phyloP scores from a whole-genome alignment of 92 coral and sea anemone genomes.

The Porites evermanni region DNA sequence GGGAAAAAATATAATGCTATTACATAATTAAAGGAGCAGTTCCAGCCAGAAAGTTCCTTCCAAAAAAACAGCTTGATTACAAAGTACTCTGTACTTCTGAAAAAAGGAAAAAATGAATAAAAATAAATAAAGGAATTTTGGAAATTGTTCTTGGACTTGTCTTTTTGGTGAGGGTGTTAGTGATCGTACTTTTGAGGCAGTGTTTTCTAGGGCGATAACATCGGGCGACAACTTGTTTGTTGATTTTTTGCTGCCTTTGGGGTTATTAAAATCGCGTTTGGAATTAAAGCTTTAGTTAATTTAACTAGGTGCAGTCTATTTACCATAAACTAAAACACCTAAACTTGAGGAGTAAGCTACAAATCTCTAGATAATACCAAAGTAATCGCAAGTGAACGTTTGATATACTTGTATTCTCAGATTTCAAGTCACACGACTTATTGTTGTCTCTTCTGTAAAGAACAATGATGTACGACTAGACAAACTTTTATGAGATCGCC shows the following conservation, averaged over 20 bases:
- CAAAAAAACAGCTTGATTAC: no score
- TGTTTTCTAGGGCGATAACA: background rate
- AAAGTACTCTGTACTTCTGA: no score
- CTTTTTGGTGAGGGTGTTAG: background rate
- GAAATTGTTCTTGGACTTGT: background rate
- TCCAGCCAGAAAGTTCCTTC: background rate
- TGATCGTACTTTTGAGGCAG: no score
- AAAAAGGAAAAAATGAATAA: no score
- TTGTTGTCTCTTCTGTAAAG: background rate
- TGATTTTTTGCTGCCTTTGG: background rate
- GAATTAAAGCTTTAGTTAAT: background rate
- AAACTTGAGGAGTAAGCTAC: background rate
- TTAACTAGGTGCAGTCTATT: background rate
- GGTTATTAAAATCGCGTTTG: constrained; percentile 19
- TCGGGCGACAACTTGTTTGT: background rate
- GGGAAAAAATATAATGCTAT: background rate
- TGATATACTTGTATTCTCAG: background rate
- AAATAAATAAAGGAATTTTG: no score
- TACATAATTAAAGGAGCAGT: background rate
- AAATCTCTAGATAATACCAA: background rate
- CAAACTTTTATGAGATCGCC: background rate
- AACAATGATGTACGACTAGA: background rate
- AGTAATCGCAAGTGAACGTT: background rate
- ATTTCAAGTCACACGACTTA: background rate
- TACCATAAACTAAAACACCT: background rate